Evolutionary conservation across 2,888 invertebrate species (phyloP).

Genomic region (Volucella inanis): DNA sequence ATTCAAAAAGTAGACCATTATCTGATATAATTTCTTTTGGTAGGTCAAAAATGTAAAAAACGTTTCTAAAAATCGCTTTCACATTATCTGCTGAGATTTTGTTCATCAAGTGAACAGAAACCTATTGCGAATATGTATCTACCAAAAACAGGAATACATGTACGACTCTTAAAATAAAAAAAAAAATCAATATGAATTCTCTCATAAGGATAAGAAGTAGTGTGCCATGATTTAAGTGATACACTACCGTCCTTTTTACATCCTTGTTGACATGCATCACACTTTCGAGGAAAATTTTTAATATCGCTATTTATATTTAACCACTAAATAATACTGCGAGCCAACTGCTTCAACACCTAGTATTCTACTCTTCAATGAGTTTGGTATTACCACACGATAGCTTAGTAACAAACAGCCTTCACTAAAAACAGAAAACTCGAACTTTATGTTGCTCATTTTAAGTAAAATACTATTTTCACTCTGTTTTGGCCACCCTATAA

Average conservation of each 20-base stretch:
- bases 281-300: conserved; percentile 16
- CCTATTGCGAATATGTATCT: conserved; percentile 23
- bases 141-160: conserved; percentile 19
- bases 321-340: conserved; percentile 17
- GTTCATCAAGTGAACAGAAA: conserved; percentile 23
- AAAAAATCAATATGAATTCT: conserved; percentile 31
- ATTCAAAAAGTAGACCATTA: conserved; percentile 16
- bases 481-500: too few species aligned
- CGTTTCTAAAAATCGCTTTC: neutral
- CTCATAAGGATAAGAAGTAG: conserved; percentile 18
- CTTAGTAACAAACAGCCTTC: too few species aligned
- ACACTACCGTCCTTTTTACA: conserved; percentile 3
- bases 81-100: conserved; percentile 11
- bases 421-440: too few species aligned
- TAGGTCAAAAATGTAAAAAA: conserved; percentile 8
- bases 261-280: conserved; percentile 21
- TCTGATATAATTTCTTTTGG: conserved; percentile 2
- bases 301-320: conserved; percentile 26
- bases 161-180: conserved; percentile 12
- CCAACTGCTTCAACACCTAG: too few species aligned
- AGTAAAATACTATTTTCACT: too few species aligned
- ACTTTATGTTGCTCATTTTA: too few species aligned
- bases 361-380: too few species aligned
- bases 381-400: too few species aligned
- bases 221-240: conserved; percentile 4